Percentiles rank a stretch among this genome's conserved stretches.
Evolutionary conservation across 2,113 vertebrate species (phyloP).

Genomic region (Sapayoa aenigma): DNA sequence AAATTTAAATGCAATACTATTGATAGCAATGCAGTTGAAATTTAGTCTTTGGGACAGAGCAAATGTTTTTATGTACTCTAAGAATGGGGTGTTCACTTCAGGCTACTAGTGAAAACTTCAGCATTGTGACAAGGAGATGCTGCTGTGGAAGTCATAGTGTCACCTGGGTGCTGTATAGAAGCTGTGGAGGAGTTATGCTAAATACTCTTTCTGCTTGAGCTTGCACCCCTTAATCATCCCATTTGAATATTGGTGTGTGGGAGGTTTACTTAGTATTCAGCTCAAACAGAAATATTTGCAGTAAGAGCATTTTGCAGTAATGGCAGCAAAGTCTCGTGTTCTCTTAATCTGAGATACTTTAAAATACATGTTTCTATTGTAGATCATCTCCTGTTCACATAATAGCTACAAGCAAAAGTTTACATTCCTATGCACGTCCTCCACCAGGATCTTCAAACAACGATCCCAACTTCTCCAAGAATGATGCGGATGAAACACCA

Average conservation of each 20-base stretch:
- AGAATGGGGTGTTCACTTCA: not conserved
- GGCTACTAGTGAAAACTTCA: not conserved
- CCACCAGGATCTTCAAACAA: constrained; percentile 86
- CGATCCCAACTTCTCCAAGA: constrained; percentile 79
- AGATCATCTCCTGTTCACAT: constrained; percentile 98
- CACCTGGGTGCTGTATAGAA: not conserved
- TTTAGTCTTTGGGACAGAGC: not conserved
- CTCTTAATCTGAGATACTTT: not conserved
- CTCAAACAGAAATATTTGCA: not conserved
- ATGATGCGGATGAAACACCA: constrained; percentile 82
- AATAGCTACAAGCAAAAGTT: constrained; percentile 97
- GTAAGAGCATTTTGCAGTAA: not conserved
- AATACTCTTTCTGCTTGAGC: not conserved
- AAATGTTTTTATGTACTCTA: not conserved
- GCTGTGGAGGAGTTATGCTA: not conserved
- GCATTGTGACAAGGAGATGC: not conserved
- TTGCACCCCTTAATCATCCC: not conserved
- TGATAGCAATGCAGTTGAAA: not conserved
- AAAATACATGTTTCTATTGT: constrained; percentile 31
- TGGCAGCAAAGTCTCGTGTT: not conserved
- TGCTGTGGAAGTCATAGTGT: not conserved
- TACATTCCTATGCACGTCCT: constrained; percentile 99
- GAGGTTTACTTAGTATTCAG: not conserved
- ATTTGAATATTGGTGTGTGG: not conserved
- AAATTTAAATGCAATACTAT: not conserved